Base-by-base conservation (phyloP, 2,797 vertebrate genomes). In the Linurgus olivaceus region DNA sequence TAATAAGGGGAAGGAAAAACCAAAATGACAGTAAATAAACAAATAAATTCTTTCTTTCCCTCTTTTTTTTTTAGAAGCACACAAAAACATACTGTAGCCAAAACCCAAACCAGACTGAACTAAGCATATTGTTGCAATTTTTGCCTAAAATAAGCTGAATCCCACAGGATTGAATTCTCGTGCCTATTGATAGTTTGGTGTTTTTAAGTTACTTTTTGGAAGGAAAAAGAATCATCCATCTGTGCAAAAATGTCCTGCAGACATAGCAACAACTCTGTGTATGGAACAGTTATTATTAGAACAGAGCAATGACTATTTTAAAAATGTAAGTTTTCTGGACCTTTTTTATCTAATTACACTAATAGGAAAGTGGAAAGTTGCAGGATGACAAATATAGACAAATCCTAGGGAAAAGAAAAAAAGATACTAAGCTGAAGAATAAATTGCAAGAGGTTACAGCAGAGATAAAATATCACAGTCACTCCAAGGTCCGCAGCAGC, bases 251-350 rank as follows among this genome's bases (percentile, higher is more conserved):
- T 0, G 0, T 95, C 31, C 81, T 90, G 86, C 90, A 96, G 91
- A 96, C 92, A 93, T 73, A 96, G 92, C 88, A 93, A 92, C 78
- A 95, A 90, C 47, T 96, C 83, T 91, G 68, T 89, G 90, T 76
- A 67, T 65, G 61, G 78, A 95, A 94, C 87, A 90, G 90, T 66
- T 95, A 95, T 95, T 94, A 93, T 83, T 94, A 96, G 94, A 96
- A 91, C 55, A 80, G 50, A 89, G 93, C 13, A 86, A 88, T 1
- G 12, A 74, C 57, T 96, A 66, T 78, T 24, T 63, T 7, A 61
- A 75, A 94, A 66, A 59, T 5, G 2, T n/a, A 88, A 24, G 28
- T 66, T 70, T 95, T 74, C 40, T 67, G 40, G 37, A 44, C 6
- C 12, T 48, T 28, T 28, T 67, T 65, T 71, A 40, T 70, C 68